Base-by-base conservation (phyloP, 2,888 invertebrate species). In the Ochlodes sylvanus region DNA sequence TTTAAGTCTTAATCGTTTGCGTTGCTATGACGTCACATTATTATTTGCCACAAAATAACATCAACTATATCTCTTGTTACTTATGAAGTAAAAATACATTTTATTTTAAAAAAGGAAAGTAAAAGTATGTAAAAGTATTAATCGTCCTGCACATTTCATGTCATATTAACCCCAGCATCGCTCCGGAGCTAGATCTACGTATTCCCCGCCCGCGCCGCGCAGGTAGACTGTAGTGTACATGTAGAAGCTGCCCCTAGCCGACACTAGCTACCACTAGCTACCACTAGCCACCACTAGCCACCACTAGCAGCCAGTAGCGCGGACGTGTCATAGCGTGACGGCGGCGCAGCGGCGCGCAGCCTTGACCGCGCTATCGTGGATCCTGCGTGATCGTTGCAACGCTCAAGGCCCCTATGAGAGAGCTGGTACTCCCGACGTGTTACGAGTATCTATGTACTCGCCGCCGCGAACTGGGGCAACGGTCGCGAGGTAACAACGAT, bases 371-470 rank as follows among this genome's bases (percentile, higher is more conserved):
- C 67, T 67, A 70, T 71, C 68, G 60, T 66, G 61, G 69, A 66
- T 64, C 69, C 74, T 69, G 77, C 77, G 77, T 77, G 77, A 74
- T 72, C 70, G 54, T 14, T n/a, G 42, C 21, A 19, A n/a, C 56
- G 21, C 57, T 58, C 65, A 65, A 65, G 65, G 65, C 38, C 27
- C 65, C 58, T 41, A 58, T 50, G 58, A 65, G 65, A 58, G 50
- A 58, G 50, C 38, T 19, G 14, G 52, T 41, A n/a, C 38, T 62
- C 38, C 38, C 38, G 17, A 12, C 17, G 44, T 27, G 27, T 12
- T 44, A 9, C 44, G 2, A 17, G 44, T 47, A 47, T 2, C 44
- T 12, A 17, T 17, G 44, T 47, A 17, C 44, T 38, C 38, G 38
- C 38, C 3, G 12, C 38, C 12, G 12, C 38, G 9, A 38, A 2